Evolutionary conservation across 1,140 invertebrate species (phyloP).

Genomic region (Macrostomum lignano): DNA sequence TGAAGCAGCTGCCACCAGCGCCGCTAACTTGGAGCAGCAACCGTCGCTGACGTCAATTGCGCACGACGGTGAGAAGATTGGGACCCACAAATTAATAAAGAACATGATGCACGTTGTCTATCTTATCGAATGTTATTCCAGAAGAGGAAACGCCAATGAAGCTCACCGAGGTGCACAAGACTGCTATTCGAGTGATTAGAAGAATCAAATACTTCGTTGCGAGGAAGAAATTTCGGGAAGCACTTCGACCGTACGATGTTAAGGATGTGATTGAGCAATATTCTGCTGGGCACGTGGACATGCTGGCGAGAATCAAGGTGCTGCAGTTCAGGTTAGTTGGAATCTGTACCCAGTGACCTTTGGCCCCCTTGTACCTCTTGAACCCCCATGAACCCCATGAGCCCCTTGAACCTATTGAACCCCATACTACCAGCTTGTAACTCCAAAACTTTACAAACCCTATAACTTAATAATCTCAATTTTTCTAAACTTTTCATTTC

Average conservation of each 20-base stretch:
- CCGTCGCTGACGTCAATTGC: no score
- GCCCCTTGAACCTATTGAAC: no score
- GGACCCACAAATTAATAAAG: no score
- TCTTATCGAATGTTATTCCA: constrained; percentile 4
- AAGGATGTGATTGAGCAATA: constrained; percentile 90
- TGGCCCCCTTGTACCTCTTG: background rate
- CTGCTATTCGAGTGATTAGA: constrained; percentile 16
- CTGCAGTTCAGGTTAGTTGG: constrained; percentile 44
- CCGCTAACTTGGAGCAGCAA: no score
- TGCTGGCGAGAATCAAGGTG: constrained; percentile 54
- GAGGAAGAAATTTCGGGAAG: constrained; percentile 67
- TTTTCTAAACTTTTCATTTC: no score
- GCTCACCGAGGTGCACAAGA: constrained; percentile 18
- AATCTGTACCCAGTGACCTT: background rate
- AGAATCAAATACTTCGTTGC: constrained; percentile 67
- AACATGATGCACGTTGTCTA: no score
- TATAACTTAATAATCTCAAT: no score
- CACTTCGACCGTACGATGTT: constrained; percentile 74
- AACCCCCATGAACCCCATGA: no score
- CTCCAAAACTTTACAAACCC: no score
- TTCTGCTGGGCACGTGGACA: constrained; percentile 62
- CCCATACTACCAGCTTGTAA: no score
- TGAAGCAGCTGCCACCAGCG: no score
- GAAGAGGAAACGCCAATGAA: constrained; percentile 11
- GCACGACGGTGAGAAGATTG: no score